Evolutionary conservation across 2,888 invertebrate species (phyloP).

Genomic region (Pristionchus mayeri): DNA sequence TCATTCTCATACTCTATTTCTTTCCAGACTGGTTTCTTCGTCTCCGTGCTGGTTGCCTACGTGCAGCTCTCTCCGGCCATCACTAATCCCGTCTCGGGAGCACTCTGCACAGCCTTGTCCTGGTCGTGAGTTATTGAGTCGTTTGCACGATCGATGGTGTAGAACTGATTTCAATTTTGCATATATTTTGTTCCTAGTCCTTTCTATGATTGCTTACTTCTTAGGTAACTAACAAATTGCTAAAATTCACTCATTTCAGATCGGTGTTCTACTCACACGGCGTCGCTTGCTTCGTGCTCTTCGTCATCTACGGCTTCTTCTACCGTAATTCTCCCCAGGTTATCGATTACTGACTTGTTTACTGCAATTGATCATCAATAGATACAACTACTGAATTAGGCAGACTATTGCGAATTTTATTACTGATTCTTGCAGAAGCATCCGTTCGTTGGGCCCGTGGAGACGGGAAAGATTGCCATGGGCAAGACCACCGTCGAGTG

Average conservation of each 20-base stretch:
- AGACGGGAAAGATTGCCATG: constrained; percentile 63
- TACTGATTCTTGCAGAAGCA: constrained; percentile 55
- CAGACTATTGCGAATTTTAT: not conserved
- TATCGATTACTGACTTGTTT: too few species aligned
- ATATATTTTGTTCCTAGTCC: too few species aligned
- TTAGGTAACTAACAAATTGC: too few species aligned
- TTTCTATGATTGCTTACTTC: constrained; percentile 75
- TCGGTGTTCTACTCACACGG: constrained; percentile 69
- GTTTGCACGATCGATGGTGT: too few species aligned
- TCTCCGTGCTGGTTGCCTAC: constrained; percentile 73
- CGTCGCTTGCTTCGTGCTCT: constrained; percentile 54
- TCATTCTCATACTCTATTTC: not conserved
- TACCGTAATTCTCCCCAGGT: constrained; percentile 60
- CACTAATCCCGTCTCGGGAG: constrained; percentile 66
- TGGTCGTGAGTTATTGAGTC: constrained; percentile 23
- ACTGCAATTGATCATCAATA: too few species aligned
- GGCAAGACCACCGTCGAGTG: not conserved
- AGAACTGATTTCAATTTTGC: too few species aligned
- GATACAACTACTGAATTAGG: too few species aligned
- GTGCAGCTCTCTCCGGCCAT: constrained; percentile 73
- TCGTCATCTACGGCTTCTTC: constrained; percentile 58
- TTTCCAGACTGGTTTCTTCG: constrained; percentile 70
- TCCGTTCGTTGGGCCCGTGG: constrained; percentile 66
- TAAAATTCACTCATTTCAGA: too few species aligned
- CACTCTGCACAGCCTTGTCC: not conserved